Evolutionary conservation across 2,113 vertebrate species (phyloP).

Genomic region (Chionomys nivalis): DNA sequence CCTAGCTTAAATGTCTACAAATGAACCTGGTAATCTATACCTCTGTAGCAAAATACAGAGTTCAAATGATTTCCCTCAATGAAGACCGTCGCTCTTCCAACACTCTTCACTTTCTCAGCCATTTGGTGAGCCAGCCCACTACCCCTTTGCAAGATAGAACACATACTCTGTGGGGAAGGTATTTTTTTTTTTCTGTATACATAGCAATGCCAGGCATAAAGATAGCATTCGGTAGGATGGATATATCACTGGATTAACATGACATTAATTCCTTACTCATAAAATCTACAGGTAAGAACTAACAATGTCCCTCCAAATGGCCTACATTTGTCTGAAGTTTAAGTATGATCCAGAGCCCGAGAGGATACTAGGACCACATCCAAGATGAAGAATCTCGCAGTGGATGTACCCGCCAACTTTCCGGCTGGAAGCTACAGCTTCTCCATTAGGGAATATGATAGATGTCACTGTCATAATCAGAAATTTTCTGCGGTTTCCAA

Average conservation of each 20-base stretch:
- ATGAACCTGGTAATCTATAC: background rate
- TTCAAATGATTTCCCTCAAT: background rate
- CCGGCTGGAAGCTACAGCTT: slow-evolving; percentile 55
- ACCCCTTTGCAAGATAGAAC: background rate
- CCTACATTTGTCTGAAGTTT: background rate
- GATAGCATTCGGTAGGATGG: background rate
- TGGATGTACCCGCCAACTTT: slow-evolving; percentile 61
- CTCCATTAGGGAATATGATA: slow-evolving; percentile 81
- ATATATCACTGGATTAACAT: background rate
- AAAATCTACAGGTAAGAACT: slow-evolving; percentile 54
- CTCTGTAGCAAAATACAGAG: background rate
- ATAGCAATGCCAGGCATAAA: background rate
- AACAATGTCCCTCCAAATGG: background rate
- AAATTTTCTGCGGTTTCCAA: slow-evolving; percentile 74
- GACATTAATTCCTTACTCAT: slow-evolving; percentile 20
- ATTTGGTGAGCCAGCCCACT: background rate
- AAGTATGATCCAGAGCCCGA: accelerated
- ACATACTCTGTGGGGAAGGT: background rate
- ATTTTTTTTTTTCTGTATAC: background rate
- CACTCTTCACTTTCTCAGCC: background rate
- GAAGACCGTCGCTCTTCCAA: background rate
- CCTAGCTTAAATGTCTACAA: background rate
- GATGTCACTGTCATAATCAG: slow-evolving; percentile 77
- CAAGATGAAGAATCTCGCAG: slow-evolving; percentile 55
- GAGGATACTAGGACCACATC: background rate